Evolutionary conservation across 2,113 vertebrate species (phyloP).

Genomic region (Zosterops hypoxanthus): DNA sequence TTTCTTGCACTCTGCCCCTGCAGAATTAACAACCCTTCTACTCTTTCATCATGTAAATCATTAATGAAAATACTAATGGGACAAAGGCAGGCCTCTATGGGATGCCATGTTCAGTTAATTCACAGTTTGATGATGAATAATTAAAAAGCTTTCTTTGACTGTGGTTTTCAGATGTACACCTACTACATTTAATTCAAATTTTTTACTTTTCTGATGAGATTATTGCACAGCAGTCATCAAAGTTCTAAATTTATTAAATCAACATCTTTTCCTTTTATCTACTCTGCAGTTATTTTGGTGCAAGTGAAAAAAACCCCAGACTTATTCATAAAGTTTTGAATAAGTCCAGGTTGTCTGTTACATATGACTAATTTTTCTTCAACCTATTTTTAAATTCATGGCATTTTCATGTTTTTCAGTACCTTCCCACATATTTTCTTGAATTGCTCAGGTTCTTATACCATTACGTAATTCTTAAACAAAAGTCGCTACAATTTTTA

Average conservation of each 20-base stretch:
- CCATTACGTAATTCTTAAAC: not conserved
- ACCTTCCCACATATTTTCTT: not conserved
- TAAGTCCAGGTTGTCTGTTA: not conserved
- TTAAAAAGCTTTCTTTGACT: not conserved
- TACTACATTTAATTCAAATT: not conserved
- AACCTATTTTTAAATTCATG: not conserved
- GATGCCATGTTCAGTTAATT: not conserved
- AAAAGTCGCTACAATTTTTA: not conserved
- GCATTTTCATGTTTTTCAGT: not conserved
- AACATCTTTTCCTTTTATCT: not conserved
- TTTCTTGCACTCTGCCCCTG: not conserved
- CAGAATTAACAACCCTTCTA: not conserved
- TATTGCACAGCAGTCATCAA: not conserved
- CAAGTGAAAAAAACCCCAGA: not conserved
- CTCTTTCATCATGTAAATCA: not conserved
- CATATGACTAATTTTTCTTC: not conserved
- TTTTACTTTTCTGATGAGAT: not conserved
- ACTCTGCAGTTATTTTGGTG: not conserved
- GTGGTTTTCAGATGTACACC: not conserved
- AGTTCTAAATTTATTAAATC: not conserved
- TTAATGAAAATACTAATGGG: not conserved
- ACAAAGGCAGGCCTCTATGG: not conserved
- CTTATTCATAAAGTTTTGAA: not conserved
- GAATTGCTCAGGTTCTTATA: not conserved
- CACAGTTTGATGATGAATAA: not conserved